Evolutionary conservation across 2,113 vertebrate species (phyloP), one percentile per base, ranked within the genome.

Genomic region (Aegotheles bennettii): DNA sequence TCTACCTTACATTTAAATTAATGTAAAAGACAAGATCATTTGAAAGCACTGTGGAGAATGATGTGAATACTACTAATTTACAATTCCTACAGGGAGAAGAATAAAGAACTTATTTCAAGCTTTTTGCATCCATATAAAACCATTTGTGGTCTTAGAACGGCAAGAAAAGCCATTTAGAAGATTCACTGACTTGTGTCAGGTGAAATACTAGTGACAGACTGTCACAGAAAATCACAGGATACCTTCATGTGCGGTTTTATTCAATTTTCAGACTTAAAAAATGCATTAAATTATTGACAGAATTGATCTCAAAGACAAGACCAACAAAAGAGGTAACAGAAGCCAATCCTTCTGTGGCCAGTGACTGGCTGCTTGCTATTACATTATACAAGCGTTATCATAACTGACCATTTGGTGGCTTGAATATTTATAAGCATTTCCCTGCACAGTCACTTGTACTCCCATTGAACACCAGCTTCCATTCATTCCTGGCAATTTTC

Each of bases 191-290:
- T 97, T 95, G 95, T 91, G 96, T 93, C 94, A 93, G 48, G 76
- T 90, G 96, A 96, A 96, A 96, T 60, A 81, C 84, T 67, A 96
- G 89, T 90, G 97, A 97, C 97, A 98, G 97, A 95, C 50, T 97
- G 96, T 90, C 91, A 95, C 69, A 51, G 91, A 91, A 40, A 94
- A 96, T 88, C 94, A 70, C 97, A 93, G 91, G 94, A 97, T 95
- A 96, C 90, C 95, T 96, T 92, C 90, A 74, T 56, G 85, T 59
- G 79, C 18, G 12, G 54, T 64, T 90, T 74, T 83, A 93, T 95
- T 93, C 89, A 75, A 93, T 96, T 93, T 96, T 69, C 93, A 94
- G 94, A 67, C 95, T 93, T 67, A 35, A 94, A 93, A 96, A 96
- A 94, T 21, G 95, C 93, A 95, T 92, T 70, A 74, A 89, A 33